Evolutionary conservation across 2,797 vertebrate species (phyloP), one percentile per base, ranked within the genome.

Genomic region (Clarias laeviceps): DNA sequence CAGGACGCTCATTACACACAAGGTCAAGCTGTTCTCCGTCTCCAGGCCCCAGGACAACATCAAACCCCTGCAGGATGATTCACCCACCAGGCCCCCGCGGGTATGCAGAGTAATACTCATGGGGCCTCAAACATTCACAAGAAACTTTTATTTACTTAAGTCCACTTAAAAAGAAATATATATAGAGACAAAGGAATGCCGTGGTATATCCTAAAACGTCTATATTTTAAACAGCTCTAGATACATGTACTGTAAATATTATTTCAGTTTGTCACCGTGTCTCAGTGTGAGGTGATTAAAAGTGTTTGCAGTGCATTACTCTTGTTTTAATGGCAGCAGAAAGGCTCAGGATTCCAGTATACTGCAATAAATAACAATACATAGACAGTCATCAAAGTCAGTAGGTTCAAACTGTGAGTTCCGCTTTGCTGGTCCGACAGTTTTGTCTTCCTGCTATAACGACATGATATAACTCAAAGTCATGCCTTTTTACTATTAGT

Each of bases 21-120:
- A 94, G 94, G 94, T 94, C 93, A 93, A 91, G 91, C 85, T 89
- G 89, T 90, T 90, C 72, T 84, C 62, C 69, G 86, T 87, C 84
- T 90, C 89, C 87, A 57, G 66, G 84, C 87, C 89, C 86, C 83
- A 32, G 69, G 86, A 90, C 83, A 85, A 84, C 84, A 83, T 78
- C 87, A n/a, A 83, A 59, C 86, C 87, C 84, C 84, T 72, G 74
- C 88, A 80, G 72, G 61, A 74, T 80, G 70, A 54, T 84, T 80
- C 84, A 89, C 76, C 80, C 61, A 76, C 70, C 15, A 82, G 84
- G 50, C 83, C 82, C 82, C 34, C 74, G 66, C 0, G 66, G 85
- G 84, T 72, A 69, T 62, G 17, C 84, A 80, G 64, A 83, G 81
- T 34, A 81, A 88, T 57, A 37, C 12, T 59, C 82, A 82, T n/a